phyloP scores from a whole-genome alignment of 2,113 vertebrate species.

The Cryptoleucopteryx plumbea region DNA sequence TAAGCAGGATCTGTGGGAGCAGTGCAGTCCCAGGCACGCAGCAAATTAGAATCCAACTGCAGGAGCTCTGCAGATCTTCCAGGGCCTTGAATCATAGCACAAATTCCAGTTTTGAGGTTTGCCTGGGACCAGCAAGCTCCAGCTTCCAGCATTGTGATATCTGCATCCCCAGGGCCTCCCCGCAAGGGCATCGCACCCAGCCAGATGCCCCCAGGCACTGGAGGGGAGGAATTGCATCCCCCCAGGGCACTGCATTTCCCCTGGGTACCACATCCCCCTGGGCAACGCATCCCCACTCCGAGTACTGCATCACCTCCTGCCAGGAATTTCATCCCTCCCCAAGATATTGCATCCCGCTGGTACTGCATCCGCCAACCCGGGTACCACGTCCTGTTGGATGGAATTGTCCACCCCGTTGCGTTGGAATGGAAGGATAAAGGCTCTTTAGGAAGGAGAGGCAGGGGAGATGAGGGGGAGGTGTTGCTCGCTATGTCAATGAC shows the following conservation, averaged over 20 bases:
- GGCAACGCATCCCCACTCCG: background rate
- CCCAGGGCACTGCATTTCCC: fast-evolving
- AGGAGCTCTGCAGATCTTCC: background rate
- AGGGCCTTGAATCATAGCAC: background rate
- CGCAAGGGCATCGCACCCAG: fast-evolving
- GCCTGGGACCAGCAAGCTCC: background rate
- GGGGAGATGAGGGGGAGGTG: no score
- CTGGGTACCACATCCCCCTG: fast-evolving
- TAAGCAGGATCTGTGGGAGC: background rate
- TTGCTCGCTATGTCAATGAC: no score
- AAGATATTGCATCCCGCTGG: background rate
- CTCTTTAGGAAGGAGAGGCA: no score
- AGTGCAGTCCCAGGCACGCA: no score
- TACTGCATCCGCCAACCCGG: background rate
- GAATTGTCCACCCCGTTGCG: no score
- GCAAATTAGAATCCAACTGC: fast-evolving
- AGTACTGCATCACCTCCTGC: background rate
- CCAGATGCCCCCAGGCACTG: background rate
- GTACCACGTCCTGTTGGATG: no score
- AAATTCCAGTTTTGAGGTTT: no score
- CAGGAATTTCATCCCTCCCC: background rate
- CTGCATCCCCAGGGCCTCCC: no score
- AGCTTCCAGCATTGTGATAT: background rate
- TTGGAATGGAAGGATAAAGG: no score
- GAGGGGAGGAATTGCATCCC: background rate